Evolutionary conservation across 2,888 invertebrate genomes (phyloP).

Genomic region (Lissocephala sabroskyi): DNA sequence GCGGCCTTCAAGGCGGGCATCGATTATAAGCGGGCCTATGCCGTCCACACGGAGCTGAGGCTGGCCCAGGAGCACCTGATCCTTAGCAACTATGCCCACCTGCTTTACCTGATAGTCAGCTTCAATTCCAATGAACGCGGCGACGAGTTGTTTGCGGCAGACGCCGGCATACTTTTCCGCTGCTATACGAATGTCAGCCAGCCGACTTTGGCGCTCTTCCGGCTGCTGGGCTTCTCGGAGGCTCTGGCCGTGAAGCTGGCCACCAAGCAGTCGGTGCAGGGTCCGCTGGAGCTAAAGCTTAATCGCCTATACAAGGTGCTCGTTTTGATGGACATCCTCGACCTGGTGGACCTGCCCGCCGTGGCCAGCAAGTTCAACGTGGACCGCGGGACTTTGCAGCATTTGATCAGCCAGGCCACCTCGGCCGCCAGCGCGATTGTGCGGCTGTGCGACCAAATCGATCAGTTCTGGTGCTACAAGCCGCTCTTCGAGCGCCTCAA

Average conservation of each 20-base stretch:
- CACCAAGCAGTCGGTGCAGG: conserved; percentile 79
- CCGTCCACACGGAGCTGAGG: conserved; percentile 83
- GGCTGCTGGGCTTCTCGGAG: conserved; percentile 85
- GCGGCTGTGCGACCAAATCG: conserved; percentile 85
- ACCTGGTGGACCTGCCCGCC: conserved; percentile 77
- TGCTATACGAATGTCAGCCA: conserved; percentile 78
- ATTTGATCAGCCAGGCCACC: conserved; percentile 80
- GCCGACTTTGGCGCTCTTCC: conserved; percentile 81
- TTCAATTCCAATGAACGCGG: conserved; percentile 71
- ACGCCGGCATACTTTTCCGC: conserved; percentile 62
- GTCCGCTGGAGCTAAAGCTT: conserved; percentile 71
- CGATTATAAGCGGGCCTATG: conserved; percentile 80
- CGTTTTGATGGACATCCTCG: conserved; percentile 86
- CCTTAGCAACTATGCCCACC: conserved; percentile 85
- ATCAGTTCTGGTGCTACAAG: conserved; percentile 87
- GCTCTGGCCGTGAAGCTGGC: conserved; percentile 79
- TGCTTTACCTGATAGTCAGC: conserved; percentile 83
- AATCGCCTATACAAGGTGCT: conserved; percentile 89
- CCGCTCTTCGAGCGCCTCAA: conserved; percentile 84
- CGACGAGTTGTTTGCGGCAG: conserved; percentile 79
- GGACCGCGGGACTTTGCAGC: conserved; percentile 86
- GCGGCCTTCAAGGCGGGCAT: conserved; percentile 92
- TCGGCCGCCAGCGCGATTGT: conserved; percentile 84
- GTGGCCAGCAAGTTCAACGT: conserved; percentile 83
- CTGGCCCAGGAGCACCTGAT: conserved; percentile 83